phyloP scores from a whole-genome alignment of 2,797 vertebrate species.

The Liparis tanakae region DNA sequence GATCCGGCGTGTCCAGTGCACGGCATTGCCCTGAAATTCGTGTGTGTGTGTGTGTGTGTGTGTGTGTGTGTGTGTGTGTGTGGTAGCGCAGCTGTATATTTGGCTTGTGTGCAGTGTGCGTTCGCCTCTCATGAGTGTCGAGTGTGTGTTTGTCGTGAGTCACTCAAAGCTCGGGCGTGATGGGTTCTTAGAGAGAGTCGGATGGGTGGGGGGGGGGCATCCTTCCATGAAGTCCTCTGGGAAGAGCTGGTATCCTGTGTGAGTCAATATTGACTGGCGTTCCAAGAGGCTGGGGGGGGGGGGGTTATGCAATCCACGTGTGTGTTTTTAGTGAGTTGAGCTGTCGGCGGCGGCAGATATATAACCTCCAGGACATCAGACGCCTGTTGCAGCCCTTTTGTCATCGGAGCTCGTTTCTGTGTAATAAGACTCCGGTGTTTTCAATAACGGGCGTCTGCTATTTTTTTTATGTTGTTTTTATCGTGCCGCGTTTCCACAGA shows the following conservation, averaged over 20 bases:
- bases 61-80: background rate
- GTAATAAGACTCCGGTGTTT: conserved; percentile 31
- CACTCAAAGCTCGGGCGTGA: background rate
- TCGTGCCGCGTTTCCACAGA: background rate
- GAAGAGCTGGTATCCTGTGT: conserved; percentile 56
- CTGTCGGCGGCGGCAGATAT: background rate
- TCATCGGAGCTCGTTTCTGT: conserved; percentile 19
- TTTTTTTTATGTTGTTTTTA: background rate
- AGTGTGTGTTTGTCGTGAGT: no score
- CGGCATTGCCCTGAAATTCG: conserved; percentile 20
- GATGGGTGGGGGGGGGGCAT: conserved; percentile 21
- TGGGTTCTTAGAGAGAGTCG: conserved; percentile 17
- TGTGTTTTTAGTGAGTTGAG: background rate
- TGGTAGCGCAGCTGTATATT: background rate
- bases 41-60: background rate
- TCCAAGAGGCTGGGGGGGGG: conserved; percentile 50
- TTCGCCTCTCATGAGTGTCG: no score
- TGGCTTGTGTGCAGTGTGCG: no score
- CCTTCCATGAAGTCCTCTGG: conserved; percentile 40
- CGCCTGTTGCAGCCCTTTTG: conserved; percentile 21
- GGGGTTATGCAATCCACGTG: conserved; percentile 70
- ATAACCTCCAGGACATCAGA: conserved; percentile 32
- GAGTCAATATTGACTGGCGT: conserved; percentile 70
- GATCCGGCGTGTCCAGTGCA: conserved; percentile 8
- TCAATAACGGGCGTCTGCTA: background rate